phyloP scores from a whole-genome alignment of 2,888 invertebrate species.

The Dasypolia templi region DNA sequence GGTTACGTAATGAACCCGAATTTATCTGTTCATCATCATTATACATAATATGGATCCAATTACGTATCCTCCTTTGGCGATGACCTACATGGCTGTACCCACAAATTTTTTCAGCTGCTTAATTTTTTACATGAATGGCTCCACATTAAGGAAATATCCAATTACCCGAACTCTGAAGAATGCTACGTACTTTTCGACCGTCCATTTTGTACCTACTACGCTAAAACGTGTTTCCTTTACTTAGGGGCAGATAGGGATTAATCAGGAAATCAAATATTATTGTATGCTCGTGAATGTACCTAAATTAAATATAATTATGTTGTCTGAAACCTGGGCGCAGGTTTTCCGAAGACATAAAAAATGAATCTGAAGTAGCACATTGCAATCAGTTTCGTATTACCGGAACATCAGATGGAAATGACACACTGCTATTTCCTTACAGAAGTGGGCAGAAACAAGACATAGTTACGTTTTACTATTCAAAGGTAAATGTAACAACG shows the following conservation, averaged over 20 bases:
- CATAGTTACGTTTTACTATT: conserved; percentile 18
- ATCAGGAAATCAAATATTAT: background rate
- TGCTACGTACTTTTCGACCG: conserved; percentile 11
- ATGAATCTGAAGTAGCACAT: background rate
- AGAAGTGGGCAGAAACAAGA: conserved; percentile 33
- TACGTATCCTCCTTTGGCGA: conserved; percentile 36
- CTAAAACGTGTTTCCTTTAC: background rate
- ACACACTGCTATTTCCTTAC: background rate
- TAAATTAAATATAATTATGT: background rate
- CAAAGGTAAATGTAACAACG: conserved; percentile 41
- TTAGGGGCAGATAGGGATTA: too few species aligned
- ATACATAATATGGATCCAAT: conserved; percentile 46
- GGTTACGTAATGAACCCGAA: conserved; percentile 27
- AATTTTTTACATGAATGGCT: conserved; percentile 43
- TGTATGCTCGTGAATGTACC: background rate
- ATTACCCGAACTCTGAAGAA: conserved; percentile 34
- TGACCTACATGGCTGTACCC: conserved; percentile 30
- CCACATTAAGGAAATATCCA: conserved; percentile 48
- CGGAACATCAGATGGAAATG: conserved; percentile 11
- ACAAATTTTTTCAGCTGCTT: conserved; percentile 32
- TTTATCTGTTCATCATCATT: conserved; percentile 43
- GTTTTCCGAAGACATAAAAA: background rate
- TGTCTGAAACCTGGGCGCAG: background rate
- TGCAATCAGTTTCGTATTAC: background rate
- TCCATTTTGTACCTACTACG: background rate